Base-by-base conservation (phyloP, 23 tunicate species). In the Trididemnum clinides region DNA sequence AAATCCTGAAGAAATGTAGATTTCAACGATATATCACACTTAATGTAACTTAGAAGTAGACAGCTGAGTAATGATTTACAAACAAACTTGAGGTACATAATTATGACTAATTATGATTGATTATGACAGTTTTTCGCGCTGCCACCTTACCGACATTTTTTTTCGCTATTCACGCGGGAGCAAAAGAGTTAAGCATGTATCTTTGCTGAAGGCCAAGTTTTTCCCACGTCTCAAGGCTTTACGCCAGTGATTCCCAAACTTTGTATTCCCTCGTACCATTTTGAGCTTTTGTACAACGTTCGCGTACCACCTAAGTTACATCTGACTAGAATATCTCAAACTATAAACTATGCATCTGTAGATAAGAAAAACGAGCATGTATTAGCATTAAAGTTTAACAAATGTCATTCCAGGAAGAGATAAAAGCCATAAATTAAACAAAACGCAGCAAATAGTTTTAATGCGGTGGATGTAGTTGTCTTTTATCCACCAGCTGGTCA, bases 381-480 rank as follows among this genome's bases (percentile, higher is more conserved):
- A 66, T 36, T 37, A 29, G 75, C 31, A 66, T 66, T 28, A 66
- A 81, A 34, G 85, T 81, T 81, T 7, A 81, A 83, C 64, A 30
- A 66, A 70, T 39, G 19, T 35, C 64, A 37, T 38, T 69, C 57
- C 54, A 73, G 78, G 64, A 33, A 74, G 38, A 57, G 82, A 33
- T 26, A 74, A n/a, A 74, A 74, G 39, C 64, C 72, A 32, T 21
- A 70, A 85, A 85, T 15, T 54, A 72, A 85, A 7, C 44, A 85
- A 73, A 85, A 83, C 79, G 57, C 72, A 85, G 57, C 54, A 72
- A 28, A 66, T 30, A 85, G 31, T 74, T 85, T 74, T 85, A 85
- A 85, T 85, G 88, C 32, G 88, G 75, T 74, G 82, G 82, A 73
- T 85, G 88, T 31, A 85, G 57, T 85, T 85, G 88, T 85, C 75